Conservation (phyloP, 2,888 invertebrate species). For the Sceliomorpha sp. region DNA sequence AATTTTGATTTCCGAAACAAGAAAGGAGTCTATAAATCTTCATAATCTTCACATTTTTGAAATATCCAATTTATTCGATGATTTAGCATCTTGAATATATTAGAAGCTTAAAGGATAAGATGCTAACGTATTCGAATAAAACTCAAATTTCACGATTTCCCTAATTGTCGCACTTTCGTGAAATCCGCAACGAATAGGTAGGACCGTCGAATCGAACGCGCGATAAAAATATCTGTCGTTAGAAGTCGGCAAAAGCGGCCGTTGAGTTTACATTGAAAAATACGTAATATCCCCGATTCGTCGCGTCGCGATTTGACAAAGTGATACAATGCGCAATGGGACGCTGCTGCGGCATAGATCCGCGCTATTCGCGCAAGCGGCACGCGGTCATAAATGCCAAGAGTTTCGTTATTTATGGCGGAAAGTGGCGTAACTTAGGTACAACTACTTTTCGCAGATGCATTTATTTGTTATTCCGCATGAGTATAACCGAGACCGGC, state of each 20-base stretch:
- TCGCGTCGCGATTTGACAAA: constrained; percentile 21
- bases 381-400: constrained; percentile 72
- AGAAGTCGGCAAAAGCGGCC: no score
- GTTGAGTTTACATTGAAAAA: neutral
- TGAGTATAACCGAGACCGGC: constrained; percentile 50
- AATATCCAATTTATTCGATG: no score
- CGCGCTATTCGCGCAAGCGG: constrained; percentile 65
- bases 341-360: constrained; percentile 31
- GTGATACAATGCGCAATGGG: constrained; percentile 25
- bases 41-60: neutral
- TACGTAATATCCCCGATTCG: constrained; percentile 2
- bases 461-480: constrained; percentile 74
- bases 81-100: no score
- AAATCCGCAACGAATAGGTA: no score
- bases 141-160: no score
- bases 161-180: no score
- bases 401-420: constrained; percentile 72
- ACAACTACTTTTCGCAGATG: constrained; percentile 72
- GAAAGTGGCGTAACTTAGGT: constrained; percentile 64
- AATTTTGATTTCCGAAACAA: no score
- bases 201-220: no score
- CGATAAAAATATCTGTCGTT: no score
- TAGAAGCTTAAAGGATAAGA: no score
- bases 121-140: no score
- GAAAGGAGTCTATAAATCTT: no score